These are phyloP conservation scores for Chlorocebus sabaeus DNA, from an alignment of 2,113 vertebrate genomes.

Conservation along the genomic window DNA sequence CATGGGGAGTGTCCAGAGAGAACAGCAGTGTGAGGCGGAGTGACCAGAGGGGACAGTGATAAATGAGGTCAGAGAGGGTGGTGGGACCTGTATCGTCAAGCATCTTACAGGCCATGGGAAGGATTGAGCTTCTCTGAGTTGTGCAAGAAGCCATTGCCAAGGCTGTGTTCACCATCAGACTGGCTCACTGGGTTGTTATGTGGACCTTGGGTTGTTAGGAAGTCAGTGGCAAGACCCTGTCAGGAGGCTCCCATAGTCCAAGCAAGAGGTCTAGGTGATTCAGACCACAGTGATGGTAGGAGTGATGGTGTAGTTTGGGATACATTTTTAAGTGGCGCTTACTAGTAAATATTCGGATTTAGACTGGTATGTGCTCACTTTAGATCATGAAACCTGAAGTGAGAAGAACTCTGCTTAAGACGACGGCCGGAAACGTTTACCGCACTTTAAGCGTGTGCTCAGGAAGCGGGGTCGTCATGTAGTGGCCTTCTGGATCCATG, in stretches of 20 bases:
- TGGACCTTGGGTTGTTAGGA: not conserved
- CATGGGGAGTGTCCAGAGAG: accelerated
- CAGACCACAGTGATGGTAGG: accelerated
- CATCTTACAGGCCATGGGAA: too few species aligned
- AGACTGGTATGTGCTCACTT: not conserved
- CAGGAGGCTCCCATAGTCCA: not conserved
- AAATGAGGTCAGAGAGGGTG: not conserved
- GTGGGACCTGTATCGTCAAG: not conserved
- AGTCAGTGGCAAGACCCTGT: not conserved
- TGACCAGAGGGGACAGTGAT: too few species aligned
- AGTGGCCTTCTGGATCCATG: not conserved
- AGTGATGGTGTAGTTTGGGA: not conserved
- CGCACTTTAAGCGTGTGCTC: not conserved
- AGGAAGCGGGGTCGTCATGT: not conserved
- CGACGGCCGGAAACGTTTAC: not conserved
- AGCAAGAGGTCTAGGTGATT: not conserved
- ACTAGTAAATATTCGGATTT: not conserved
- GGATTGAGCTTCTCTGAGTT: not conserved
- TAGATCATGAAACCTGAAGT: not conserved
- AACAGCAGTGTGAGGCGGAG: not conserved
- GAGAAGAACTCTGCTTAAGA: not conserved
- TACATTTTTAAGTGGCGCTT: not conserved
- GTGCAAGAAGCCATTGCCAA: not conserved
- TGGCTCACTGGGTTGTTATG: not conserved
- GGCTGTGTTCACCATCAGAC: not conserved